These are phyloP conservation scores for Tamias sibiricus DNA, from an alignment of 2,113 vertebrate genomes.

Conservation along the genomic window DNA sequence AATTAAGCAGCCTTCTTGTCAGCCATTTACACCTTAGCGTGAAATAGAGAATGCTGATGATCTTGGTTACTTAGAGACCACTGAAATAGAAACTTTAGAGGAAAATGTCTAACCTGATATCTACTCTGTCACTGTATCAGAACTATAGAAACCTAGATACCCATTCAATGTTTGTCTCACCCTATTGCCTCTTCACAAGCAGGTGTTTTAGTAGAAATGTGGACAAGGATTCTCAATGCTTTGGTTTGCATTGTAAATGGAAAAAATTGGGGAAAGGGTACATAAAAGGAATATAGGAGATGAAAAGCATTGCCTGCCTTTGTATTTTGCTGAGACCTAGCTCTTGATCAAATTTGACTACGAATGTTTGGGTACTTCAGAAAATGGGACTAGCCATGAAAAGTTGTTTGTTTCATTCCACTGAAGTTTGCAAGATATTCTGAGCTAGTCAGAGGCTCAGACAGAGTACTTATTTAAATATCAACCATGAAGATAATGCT, in stretches of 20 bases:
- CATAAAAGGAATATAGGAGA: not conserved
- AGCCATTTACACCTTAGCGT: not conserved
- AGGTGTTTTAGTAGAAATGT: not conserved
- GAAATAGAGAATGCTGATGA: not conserved
- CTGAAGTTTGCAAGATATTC: conserved; percentile 18
- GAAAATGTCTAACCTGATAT: not conserved
- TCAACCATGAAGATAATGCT: not conserved
- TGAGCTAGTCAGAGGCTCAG: not conserved
- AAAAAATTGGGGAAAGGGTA: not conserved
- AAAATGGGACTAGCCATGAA: not conserved
- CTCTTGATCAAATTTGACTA: not conserved
- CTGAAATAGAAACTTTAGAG: not conserved
- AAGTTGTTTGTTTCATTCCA: not conserved
- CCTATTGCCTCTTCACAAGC: not conserved
- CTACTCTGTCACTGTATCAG: not conserved
- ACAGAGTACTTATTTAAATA: not conserved
- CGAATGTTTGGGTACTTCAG: not conserved
- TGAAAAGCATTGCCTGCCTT: not conserved
- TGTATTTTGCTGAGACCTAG: conserved; percentile 8
- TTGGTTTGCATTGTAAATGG: not conserved
- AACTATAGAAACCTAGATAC: not conserved
- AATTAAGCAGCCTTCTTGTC: not conserved
- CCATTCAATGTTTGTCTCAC: not conserved
- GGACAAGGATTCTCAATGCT: not conserved
- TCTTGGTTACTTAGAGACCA: not conserved